Conservation (phyloP, 2,888 invertebrate species). For the Macaria liturata region DNA sequence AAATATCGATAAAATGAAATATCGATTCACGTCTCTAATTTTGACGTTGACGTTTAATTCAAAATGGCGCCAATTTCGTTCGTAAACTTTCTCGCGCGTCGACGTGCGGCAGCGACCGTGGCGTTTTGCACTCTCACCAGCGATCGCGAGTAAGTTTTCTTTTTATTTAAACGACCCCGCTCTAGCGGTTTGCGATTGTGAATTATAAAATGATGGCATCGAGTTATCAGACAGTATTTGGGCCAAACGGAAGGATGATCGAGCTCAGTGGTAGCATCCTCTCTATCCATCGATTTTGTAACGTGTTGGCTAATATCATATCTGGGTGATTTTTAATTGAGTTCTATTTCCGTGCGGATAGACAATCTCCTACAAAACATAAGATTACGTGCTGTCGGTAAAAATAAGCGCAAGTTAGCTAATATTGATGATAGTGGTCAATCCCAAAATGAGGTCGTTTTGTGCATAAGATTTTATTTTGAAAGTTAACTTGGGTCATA, state of each 20-base stretch:
- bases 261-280: slow-evolving; percentile 12
- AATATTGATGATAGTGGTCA: no score
- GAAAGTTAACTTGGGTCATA: no score
- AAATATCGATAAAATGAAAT: slow-evolving; percentile 19
- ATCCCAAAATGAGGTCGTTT: no score
- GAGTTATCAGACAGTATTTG: slow-evolving; percentile 62
- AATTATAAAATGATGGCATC: slow-evolving; percentile 64
- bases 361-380: no score
- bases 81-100: slow-evolving; percentile 62
- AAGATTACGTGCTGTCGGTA: no score
- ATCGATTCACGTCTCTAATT: slow-evolving; percentile 28
- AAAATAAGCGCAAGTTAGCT: no score
- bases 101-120: slow-evolving; percentile 54
- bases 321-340: neutral
- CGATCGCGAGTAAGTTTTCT: slow-evolving; percentile 59
- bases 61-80: slow-evolving; percentile 56
- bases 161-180: slow-evolving; percentile 78
- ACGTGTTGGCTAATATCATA: slow-evolving; percentile 7
- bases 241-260: slow-evolving; percentile 43
- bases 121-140: slow-evolving; percentile 74
- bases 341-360: neutral
- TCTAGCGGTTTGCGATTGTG: slow-evolving; percentile 50
- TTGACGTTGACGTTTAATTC: slow-evolving; percentile 28
- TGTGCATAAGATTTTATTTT: no score
- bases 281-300: slow-evolving; percentile 6